Conservation (phyloP, 2,888 invertebrate genomes). For the Hypomecis atomaria region DNA sequence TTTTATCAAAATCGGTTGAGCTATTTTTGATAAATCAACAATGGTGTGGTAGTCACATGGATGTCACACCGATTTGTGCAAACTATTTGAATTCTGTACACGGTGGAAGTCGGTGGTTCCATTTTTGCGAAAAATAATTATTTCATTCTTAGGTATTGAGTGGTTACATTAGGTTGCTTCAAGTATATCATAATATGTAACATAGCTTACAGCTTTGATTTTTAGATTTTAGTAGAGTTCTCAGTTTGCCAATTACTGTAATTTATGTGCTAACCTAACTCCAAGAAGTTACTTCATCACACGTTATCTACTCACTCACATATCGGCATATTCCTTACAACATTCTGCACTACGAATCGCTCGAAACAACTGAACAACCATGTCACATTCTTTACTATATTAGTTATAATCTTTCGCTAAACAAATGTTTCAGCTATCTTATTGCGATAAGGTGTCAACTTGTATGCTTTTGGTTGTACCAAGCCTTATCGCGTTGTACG, state of each 20-base stretch:
- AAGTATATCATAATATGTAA: no score
- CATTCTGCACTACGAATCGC: constrained; percentile 19
- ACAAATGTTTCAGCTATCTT: neutral
- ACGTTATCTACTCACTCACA: constrained; percentile 24
- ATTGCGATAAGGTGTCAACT: constrained; percentile 16
- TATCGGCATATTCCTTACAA: constrained; percentile 26
- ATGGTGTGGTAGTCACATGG: no score
- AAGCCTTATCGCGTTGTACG: constrained; percentile 54
- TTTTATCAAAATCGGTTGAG: no score
- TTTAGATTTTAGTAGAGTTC: constrained; percentile 3
- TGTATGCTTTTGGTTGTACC: constrained; percentile 12
- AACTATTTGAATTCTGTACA: no score
- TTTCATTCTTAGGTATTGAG: no score
- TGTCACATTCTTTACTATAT: neutral
- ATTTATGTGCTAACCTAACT: constrained; percentile 18
- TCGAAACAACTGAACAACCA: neutral
- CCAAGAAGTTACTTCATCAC: constrained; percentile 26
- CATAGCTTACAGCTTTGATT: neutral
- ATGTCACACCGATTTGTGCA: no score
- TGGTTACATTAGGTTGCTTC: no score
- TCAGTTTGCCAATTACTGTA: constrained; percentile 6
- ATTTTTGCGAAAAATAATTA: no score
- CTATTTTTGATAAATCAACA: no score
- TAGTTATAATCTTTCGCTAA: neutral
- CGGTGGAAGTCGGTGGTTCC: no score